Evolutionary conservation across 2,888 invertebrate species (phyloP).

Genomic region (Heteromurus nitidus): DNA sequence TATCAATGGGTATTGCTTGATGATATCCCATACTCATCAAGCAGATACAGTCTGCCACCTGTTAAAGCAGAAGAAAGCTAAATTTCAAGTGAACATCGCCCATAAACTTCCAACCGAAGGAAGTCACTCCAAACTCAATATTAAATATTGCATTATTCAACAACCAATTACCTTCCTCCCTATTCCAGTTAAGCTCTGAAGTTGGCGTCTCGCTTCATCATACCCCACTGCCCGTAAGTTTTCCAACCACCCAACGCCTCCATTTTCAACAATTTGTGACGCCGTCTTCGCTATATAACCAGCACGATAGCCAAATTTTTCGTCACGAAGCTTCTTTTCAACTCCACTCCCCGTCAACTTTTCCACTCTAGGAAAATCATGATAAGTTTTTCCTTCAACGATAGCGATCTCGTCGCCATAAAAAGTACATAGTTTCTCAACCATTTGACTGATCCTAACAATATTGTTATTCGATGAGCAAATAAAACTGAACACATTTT

Average conservation of each 20-base stretch:
- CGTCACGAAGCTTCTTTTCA: constrained; percentile 83
- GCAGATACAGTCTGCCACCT: constrained; percentile 98
- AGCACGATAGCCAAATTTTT: constrained; percentile 92
- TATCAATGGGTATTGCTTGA: constrained; percentile 94
- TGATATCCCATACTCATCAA: constrained; percentile 95
- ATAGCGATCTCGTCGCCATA: constrained; percentile 87
- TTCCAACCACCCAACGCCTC: constrained; percentile 85
- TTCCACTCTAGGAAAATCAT: constrained; percentile 88
- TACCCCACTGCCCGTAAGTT: constrained; percentile 83
- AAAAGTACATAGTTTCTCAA: constrained; percentile 87
- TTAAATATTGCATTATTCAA: not conserved
- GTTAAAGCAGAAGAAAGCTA: constrained; percentile 25
- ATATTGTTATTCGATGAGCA: constrained; percentile 99
- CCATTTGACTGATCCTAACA: constrained; percentile 91
- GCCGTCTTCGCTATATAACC: constrained; percentile 89
- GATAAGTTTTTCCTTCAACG: constrained; percentile 81
- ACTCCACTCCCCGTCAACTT: constrained; percentile 80
- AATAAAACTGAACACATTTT: constrained; percentile 96
- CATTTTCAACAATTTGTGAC: constrained; percentile 81
- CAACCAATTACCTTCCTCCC: constrained; percentile 87
- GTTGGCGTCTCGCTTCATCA: constrained; percentile 82
- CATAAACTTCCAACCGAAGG: not conserved
- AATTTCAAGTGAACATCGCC: not conserved
- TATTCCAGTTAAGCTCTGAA: constrained; percentile 89
- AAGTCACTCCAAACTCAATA: not conserved